These are phyloP conservation scores for Motacilla alba DNA, from an alignment of 2,113 vertebrate genomes.

Conservation along the genomic window DNA sequence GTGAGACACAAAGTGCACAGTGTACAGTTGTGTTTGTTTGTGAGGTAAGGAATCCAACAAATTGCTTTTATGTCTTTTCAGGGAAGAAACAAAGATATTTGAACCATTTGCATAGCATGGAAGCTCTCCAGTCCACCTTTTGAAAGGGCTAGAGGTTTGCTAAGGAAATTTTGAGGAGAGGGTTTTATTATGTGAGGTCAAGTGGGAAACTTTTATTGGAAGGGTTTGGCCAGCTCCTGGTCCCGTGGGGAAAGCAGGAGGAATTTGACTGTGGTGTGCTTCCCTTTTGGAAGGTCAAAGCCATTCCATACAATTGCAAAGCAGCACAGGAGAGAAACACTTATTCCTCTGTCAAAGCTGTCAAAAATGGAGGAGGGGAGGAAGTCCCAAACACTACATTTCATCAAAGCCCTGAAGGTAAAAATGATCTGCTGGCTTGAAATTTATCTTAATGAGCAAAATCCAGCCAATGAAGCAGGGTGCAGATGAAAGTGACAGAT, in stretches of 20 bases:
- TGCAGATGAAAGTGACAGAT: conserved; percentile 73
- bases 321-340: neutral
- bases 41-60: neutral
- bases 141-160: neutral
- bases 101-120: neutral
- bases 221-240: neutral
- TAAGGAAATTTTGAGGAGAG: neutral
- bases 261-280: neutral
- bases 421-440: conserved; percentile 61
- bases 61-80: conserved; percentile 17
- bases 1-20: neutral
- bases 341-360: neutral
- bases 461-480: conserved; percentile 66
- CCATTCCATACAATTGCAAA: conserved; percentile 1
- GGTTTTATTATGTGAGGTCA: neutral
- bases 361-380: neutral
- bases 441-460: conserved; percentile 76
- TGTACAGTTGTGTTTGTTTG: neutral
- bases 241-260: neutral
- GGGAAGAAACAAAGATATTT: neutral
- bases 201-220: neutral
- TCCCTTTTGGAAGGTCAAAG: conserved; percentile 43
- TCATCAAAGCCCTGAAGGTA: conserved; percentile 66
- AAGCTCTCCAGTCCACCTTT: neutral
- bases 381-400: conserved; percentile 12